Percentiles rank a stretch among this genome's conserved stretches.
These are phyloP conservation scores for Myotis vivesi DNA, from an alignment of 2,797 vertebrate species.

Conservation along the genomic window DNA sequence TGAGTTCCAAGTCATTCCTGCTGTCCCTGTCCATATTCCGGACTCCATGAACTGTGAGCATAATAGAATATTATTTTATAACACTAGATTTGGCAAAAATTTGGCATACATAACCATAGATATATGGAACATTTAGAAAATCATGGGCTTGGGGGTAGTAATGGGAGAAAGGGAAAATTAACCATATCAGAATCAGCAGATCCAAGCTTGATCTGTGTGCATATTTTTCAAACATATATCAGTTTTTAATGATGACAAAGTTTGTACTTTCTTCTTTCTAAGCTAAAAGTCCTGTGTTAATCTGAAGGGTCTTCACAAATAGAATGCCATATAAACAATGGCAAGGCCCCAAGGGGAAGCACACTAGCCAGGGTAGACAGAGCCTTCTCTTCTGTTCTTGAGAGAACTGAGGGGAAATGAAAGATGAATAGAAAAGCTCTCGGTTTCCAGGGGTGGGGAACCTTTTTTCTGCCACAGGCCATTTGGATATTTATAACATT, in stretches of 20 bases:
- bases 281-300: neutral
- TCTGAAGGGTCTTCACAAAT: neutral
- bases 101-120: neutral
- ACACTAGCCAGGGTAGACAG: neutral
- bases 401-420: constrained; percentile 21
- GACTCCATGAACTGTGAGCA: neutral
- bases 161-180: neutral
- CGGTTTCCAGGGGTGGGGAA: neutral
- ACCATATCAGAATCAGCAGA: constrained; percentile 1
- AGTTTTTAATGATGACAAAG: neutral
- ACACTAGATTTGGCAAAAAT: neutral
- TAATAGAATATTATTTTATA: neutral
- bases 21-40: neutral
- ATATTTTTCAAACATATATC: neutral
- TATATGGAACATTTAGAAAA: constrained; percentile 9
- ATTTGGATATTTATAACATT: too few relatives aligned
- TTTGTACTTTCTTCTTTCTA: constrained; percentile 47
- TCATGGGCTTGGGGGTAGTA: neutral
- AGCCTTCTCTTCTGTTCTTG: constrained; percentile 14
- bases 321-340: neutral
- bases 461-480: too few relatives aligned
- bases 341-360: neutral
- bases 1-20: neutral
- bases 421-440: constrained; percentile 46
- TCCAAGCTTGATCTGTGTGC: neutral